A percentile compares a stretch with the other conserved stretches of the same genome.
Conservation (phyloP, 1,140 invertebrate species). For the Bombus turneri region DNA sequence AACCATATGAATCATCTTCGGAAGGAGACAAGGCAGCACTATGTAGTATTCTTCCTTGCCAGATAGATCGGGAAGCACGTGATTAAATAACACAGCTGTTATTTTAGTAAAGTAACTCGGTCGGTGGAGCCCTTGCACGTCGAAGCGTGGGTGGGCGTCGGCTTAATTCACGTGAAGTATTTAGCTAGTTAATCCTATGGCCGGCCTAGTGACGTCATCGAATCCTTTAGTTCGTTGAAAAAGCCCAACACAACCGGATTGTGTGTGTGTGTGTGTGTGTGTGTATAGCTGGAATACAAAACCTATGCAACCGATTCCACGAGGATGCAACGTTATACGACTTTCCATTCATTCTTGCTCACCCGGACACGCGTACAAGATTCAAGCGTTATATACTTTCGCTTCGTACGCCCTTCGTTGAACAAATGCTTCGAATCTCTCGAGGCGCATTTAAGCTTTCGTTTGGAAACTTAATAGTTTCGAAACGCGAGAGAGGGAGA, state of each 20-base stretch:
- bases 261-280: neutral
- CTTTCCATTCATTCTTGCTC: conserved; percentile 14
- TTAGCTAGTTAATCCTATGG: conserved; percentile 74
- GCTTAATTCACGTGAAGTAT: conserved; percentile 76
- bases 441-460: conserved; percentile 36
- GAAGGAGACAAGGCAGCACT: neutral
- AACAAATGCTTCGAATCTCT: neutral
- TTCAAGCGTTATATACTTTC: neutral
- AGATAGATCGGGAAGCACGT: conserved; percentile 12
- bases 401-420: neutral
- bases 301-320: conserved; percentile 6
- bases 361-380: neutral
- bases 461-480: conserved; percentile 48
- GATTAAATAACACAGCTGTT: conserved; percentile 67
- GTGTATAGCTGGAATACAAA: neutral
- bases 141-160: conserved; percentile 69
- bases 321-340: neutral
- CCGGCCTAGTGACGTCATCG: conserved; percentile 71
- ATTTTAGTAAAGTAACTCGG: conserved; percentile 73
- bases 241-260: neutral
- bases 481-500: conserved; percentile 10
- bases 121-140: conserved; percentile 27
- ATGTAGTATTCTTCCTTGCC: conserved; percentile 17
- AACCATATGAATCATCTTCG: neutral
- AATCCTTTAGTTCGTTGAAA: conserved; percentile 57